These are phyloP conservation scores for Orussus abietinus DNA, from an alignment of 1,140 invertebrate genomes.

Conservation along the genomic window DNA sequence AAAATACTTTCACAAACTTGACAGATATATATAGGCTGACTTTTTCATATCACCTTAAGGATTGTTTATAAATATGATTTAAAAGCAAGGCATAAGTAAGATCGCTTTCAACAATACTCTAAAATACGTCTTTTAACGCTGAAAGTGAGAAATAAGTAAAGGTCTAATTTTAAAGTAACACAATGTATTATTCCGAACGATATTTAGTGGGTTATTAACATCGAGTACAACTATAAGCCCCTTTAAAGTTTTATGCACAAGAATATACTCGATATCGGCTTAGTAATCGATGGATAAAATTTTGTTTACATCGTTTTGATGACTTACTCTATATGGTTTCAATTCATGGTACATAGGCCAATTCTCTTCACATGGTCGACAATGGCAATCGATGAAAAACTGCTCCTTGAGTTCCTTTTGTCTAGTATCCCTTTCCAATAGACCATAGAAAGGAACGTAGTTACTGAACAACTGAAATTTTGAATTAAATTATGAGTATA, in stretches of 20 bases:
- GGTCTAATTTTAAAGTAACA: constrained; percentile 1
- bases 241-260: too few relatives aligned
- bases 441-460: constrained; percentile 36
- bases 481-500: constrained; percentile 4
- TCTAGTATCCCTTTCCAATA: constrained; percentile 23
- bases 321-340: constrained; percentile 13
- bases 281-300: too few relatives aligned
- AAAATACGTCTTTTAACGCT: too few relatives aligned
- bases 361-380: constrained; percentile 14
- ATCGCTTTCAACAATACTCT: too few relatives aligned
- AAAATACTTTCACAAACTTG: too few relatives aligned
- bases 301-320: background rate
- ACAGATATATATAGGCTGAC: too few relatives aligned
- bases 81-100: too few relatives aligned
- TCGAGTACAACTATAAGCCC: background rate
- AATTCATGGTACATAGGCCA: constrained; percentile 15
- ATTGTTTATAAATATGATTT: too few relatives aligned
- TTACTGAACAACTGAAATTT: constrained; percentile 38
- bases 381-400: constrained; percentile 14
- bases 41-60: too few relatives aligned
- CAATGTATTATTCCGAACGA: background rate
- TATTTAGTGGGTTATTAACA: too few relatives aligned
- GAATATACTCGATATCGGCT: too few relatives aligned
- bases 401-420: constrained; percentile 17
- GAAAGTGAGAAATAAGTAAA: too few relatives aligned